These are phyloP conservation scores for Clavelina lepadiformis DNA, from an alignment of 23 tunicate genomes.

Conservation along the genomic window DNA sequence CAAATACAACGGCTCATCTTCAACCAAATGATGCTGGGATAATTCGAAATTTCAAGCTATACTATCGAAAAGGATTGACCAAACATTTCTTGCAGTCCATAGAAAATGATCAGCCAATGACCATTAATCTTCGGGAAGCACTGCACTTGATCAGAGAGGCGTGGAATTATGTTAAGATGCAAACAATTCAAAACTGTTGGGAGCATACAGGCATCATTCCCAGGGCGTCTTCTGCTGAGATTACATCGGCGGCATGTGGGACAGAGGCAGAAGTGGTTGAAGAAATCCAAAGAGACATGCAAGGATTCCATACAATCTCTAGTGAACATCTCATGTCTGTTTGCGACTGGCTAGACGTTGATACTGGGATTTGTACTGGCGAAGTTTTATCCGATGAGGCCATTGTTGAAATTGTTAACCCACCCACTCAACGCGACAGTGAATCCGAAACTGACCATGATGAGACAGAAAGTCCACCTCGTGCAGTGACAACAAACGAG, in stretches of 20 bases:
- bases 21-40: conserved; percentile 14
- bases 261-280: neutral
- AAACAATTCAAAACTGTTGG: conserved; percentile 12
- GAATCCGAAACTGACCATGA: conserved; percentile 6
- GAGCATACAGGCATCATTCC: conserved; percentile 10
- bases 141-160: conserved; percentile 16
- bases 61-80: conserved; percentile 6
- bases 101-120: conserved; percentile 16
- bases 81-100: conserved; percentile 10
- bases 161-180: conserved; percentile 10
- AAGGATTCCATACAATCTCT: conserved; percentile 8
- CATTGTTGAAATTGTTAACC: conserved; percentile 10
- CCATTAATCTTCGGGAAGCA: conserved; percentile 17
- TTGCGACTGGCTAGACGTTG: conserved; percentile 11
- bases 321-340: conserved; percentile 16
- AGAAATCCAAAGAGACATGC: conserved; percentile 1
- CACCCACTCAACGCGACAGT: conserved; percentile 3
- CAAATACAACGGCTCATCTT: conserved; percentile 13
- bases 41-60: conserved; percentile 11
- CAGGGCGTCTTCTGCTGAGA: conserved; percentile 13
- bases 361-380: conserved; percentile 5
- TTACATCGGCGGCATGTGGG: conserved; percentile 13
- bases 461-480: conserved; percentile 15
- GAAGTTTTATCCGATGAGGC: conserved; percentile 11
- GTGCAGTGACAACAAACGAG: conserved; percentile 17